Evolutionary conservation across 2,113 vertebrate species (phyloP).

Genomic region (Arenaria interpres): DNA sequence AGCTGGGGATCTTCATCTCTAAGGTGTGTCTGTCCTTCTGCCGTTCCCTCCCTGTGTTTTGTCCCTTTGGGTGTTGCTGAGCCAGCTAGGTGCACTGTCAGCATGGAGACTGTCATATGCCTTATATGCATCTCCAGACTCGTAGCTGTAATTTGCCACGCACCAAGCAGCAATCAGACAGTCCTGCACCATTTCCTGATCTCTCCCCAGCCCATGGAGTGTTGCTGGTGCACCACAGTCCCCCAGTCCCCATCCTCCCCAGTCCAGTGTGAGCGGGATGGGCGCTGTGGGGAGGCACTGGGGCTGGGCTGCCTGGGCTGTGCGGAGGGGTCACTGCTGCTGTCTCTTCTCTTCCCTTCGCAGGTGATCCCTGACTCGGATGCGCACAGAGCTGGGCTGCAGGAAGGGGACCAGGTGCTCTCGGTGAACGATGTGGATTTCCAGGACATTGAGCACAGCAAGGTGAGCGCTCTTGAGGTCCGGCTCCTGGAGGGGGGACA

Average conservation of each 20-base stretch:
- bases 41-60: accelerated
- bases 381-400: constrained; percentile 91
- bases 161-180: neutral
- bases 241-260: neutral
- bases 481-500: neutral
- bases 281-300: too few relatives aligned
- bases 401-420: constrained; percentile 97
- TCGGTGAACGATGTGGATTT: constrained; percentile 98
- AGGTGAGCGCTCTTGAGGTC: constrained; percentile 69
- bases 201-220: neutral
- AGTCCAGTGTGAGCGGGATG: accelerated
- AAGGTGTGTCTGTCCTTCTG: constrained; percentile 79
- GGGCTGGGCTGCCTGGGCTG: neutral
- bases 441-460: constrained; percentile 97
- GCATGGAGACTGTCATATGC: neutral
- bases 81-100: neutral
- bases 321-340: neutral
- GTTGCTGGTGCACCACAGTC: neutral
- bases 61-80: neutral
- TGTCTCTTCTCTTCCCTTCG: neutral
- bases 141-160: neutral
- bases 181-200: neutral
- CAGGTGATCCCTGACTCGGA: constrained; percentile 97
- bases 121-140: accelerated
- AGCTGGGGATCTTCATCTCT: constrained; percentile 97